phyloP scores from a whole-genome alignment of 2,888 invertebrate genomes.

The Crossocerus cetratus region DNA sequence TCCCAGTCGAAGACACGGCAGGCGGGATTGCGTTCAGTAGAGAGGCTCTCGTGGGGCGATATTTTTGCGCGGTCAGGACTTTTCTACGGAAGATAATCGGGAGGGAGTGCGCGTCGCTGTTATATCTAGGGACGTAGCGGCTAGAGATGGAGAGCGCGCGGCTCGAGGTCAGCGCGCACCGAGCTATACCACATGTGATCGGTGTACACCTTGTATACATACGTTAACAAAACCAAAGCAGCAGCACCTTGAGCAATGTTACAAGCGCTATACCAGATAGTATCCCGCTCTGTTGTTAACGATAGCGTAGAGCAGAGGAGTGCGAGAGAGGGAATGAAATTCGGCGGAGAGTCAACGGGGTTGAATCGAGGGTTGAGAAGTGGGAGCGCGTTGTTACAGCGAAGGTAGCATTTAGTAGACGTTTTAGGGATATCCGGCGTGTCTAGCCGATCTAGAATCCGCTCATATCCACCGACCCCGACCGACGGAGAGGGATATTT shows the following conservation, averaged over 20 bases:
- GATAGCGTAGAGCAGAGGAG: constrained; percentile 58
- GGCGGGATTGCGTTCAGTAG: neutral
- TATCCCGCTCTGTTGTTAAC: constrained; percentile 70
- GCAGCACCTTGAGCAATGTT: constrained; percentile 25
- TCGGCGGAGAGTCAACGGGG: neutral
- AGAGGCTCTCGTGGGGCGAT: too few relatives aligned
- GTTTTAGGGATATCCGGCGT: neutral
- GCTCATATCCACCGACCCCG: neutral
- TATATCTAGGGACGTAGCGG: too few relatives aligned
- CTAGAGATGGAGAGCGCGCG: too few relatives aligned
- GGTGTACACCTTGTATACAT: too few relatives aligned
- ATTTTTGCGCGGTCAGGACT: too few relatives aligned
- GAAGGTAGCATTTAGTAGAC: constrained; percentile 1
- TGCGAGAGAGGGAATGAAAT: constrained; percentile 6
- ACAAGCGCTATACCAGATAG: constrained; percentile 63
- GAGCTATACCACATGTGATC: too few relatives aligned
- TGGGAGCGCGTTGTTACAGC: neutral
- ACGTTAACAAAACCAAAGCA: neutral
- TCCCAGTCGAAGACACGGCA: too few relatives aligned
- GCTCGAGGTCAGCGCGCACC: too few relatives aligned
- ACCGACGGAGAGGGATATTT: too few relatives aligned
- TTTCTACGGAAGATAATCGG: too few relatives aligned
- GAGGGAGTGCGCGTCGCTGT: too few relatives aligned
- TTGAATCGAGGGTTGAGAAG: neutral
- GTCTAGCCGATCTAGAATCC: neutral